A percentile compares a stretch with the other conserved stretches of the same genome.
Conservation (phyloP, 2,888 invertebrate species). For the Spodoptera littoralis region DNA sequence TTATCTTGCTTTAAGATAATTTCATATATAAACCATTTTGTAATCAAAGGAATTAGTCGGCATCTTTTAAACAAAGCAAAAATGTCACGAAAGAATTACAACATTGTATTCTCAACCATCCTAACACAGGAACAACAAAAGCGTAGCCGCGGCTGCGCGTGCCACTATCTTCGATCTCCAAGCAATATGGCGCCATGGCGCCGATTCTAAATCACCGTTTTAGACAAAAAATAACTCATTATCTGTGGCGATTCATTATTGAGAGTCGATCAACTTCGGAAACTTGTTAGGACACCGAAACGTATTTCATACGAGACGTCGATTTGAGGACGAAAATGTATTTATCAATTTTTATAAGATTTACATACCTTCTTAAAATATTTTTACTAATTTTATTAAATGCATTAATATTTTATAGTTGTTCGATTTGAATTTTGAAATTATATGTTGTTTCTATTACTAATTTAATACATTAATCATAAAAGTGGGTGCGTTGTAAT, state of each 20-base stretch:
- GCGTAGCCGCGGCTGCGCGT: constrained; percentile 61
- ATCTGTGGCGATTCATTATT: constrained; percentile 62
- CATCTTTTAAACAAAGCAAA: constrained; percentile 24
- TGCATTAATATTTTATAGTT: constrained; percentile 16
- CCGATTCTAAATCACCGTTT: constrained; percentile 72
- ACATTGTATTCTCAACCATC: constrained; percentile 31
- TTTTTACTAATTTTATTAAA: constrained; percentile 13
- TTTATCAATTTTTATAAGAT: constrained; percentile 33
- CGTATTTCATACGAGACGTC: constrained; percentile 30
- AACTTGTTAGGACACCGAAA: constrained; percentile 29
- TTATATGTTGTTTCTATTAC: not conserved
- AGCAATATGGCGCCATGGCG: constrained; percentile 74
- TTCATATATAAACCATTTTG: not conserved
- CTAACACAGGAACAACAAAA: constrained; percentile 51
- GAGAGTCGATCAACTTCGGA: constrained; percentile 32
- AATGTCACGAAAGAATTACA: constrained; percentile 37
- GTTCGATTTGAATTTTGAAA: not conserved
- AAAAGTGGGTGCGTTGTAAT: too few relatives aligned
- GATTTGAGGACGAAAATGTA: constrained; percentile 31
- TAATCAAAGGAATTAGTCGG: constrained; percentile 24
- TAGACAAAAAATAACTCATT: constrained; percentile 67
- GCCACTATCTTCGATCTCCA: constrained; percentile 68
- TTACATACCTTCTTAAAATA: constrained; percentile 13
- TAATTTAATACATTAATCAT: too few relatives aligned
- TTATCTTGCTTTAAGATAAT: not conserved